These are phyloP conservation scores for Zophobas morio DNA, from an alignment of 1,140 invertebrate species.

Conservation along the genomic window DNA sequence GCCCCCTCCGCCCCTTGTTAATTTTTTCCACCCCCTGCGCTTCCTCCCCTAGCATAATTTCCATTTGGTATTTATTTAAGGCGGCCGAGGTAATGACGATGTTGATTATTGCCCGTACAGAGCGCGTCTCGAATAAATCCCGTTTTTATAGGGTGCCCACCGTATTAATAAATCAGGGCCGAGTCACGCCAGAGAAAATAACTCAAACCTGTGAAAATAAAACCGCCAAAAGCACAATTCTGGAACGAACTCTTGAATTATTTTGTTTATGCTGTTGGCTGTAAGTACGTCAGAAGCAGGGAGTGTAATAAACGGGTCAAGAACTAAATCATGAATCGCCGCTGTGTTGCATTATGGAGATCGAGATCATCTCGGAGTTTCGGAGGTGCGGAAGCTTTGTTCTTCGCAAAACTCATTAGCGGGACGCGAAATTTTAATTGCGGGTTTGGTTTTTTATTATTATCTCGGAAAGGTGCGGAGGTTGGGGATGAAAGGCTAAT, in stretches of 20 bases:
- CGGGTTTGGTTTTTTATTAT: no score
- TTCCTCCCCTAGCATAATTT: no score
- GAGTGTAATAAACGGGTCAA: conserved; percentile 37
- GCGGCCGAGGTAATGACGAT: conserved; percentile 12
- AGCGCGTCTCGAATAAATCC: conserved; percentile 30
- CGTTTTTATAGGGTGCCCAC: conserved; percentile 11
- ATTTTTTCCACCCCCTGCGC: no score
- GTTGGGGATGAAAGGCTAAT: no score
- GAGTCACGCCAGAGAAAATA: conserved; percentile 24
- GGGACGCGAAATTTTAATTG: no score
- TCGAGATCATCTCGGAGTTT: background rate
- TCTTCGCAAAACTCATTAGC: no score
- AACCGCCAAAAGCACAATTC: conserved; percentile 41
- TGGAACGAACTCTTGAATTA: conserved; percentile 37
- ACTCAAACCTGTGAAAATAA: conserved; percentile 39
- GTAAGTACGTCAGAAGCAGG: conserved; percentile 37
- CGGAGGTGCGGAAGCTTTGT: no score
- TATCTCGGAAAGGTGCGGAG: no score
- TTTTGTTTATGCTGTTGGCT: conserved; percentile 21
- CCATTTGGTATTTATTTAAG: background rate
- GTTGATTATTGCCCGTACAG: conserved; percentile 26
- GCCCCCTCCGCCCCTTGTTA: no score
- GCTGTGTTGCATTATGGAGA: conserved; percentile 37
- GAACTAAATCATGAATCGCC: conserved; percentile 27
- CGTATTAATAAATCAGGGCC: conserved; percentile 35